Evolutionary conservation across 2,113 vertebrate species (phyloP), one percentile per base, ranked within the genome.

Genomic region (Lota lota): DNA sequence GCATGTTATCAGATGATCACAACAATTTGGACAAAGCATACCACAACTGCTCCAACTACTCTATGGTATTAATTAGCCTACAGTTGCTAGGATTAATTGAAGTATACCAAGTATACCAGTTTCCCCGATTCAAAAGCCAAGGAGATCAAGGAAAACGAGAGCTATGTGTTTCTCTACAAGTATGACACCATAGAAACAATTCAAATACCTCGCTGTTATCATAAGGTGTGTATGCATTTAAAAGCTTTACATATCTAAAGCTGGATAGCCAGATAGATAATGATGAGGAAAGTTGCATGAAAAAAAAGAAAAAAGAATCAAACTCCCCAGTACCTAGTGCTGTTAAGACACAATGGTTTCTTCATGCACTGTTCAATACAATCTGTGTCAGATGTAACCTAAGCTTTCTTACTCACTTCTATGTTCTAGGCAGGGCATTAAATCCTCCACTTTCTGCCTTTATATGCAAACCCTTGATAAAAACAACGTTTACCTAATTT

Each of bases 151-250:
- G 51, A 15, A 15, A 0, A 53, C 51, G 12, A 17, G 51, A 53
- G 17, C 51, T 33, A 6, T 6, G 28, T 33, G 4, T 33, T 33
- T 33, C 28, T 1, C 28, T 33, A 6, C 28, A 33, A 33, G 28
- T 33, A 33, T 6, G 19, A 57, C 19, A 19, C 14, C 8, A 18
- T 57, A n/a, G n/a, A 56, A 56, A 57, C 56, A 18, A 36, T 56
- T 73, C 59, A 59, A 75, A 62, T 40, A 20, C 17, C 15, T 57
- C 5, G 22, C 20, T 33, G 22, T 36, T 57, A 64, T 20, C 63
- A 57, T 21, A 85, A 75, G 81, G 87, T 91, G 79, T 53, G 51
- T 53, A 17, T 53, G 51, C 17, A 4, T 33, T 33, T 33, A 33
- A 33, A 33, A 33, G 28, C 28, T 33, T 33, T 33, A 5, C 28